phyloP scores from a whole-genome alignment of 1,140 invertebrate genomes.

The Polypedilum vanderplanki region DNA sequence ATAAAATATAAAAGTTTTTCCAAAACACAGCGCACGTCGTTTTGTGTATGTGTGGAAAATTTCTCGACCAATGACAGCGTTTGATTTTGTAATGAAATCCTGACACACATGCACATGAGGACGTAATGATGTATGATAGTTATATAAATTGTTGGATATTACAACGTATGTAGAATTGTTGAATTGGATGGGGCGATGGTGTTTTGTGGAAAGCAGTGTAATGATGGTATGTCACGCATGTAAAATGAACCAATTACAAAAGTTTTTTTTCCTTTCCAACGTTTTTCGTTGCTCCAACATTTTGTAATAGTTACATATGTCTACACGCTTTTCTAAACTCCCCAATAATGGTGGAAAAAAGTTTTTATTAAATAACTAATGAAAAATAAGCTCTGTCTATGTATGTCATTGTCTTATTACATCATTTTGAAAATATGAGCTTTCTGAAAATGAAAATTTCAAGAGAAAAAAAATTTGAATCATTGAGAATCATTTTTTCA shows the following conservation, averaged over 20 bases:
- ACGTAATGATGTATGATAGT: neutral
- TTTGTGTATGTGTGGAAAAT: conserved; percentile 8
- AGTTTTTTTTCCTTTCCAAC: neutral
- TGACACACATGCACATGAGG: conserved; percentile 25
- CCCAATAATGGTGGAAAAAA: too few relatives aligned
- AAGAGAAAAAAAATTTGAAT: too few relatives aligned
- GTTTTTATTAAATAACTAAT: too few relatives aligned
- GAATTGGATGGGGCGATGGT: neutral
- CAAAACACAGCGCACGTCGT: neutral
- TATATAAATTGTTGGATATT: conserved; percentile 28
- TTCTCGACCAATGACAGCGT: neutral
- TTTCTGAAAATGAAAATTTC: too few relatives aligned
- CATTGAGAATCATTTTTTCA: too few relatives aligned
- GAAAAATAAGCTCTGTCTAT: too few relatives aligned
- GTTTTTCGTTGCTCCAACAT: neutral
- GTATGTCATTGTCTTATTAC: too few relatives aligned
- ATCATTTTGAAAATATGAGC: too few relatives aligned
- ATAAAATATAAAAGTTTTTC: neutral
- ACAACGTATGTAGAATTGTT: conserved; percentile 3
- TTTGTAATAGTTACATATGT: neutral
- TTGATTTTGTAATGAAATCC: conserved; percentile 23
- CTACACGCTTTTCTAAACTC: too few relatives aligned
- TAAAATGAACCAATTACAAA: conserved; percentile 15
- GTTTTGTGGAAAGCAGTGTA: neutral
- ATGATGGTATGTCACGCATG: conserved; percentile 15